Evolutionary conservation across 2,888 invertebrate species (phyloP), one percentile per base, ranked within the genome.

Genomic region (Serrognathus titanus): DNA sequence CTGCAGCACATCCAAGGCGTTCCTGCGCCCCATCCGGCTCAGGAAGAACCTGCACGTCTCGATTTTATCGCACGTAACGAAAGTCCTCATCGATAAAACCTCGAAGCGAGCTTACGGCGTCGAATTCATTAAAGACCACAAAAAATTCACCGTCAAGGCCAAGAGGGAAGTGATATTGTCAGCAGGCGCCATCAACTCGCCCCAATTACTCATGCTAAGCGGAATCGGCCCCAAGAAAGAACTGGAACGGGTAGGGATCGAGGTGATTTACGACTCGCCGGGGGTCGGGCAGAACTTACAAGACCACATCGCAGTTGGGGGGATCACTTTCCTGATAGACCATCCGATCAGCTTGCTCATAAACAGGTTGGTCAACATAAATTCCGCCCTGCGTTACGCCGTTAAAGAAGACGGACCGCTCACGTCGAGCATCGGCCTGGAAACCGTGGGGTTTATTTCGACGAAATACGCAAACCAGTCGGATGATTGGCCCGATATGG

Each of bases 401-500:
- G 80, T 94, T 36, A 85, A 87, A n/a, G 92, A 93, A 71, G 87
- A 91, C 63, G 94, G 94, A 0, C 92, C 94, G 0, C 73, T 94
- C 41, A 94, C 95, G 0, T 90, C 93, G 1, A 90, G 90, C 67
- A 84, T 94, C 20, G 94, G 93, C 0, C 80, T 95, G 56, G 95
- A 95, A 78, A 89, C 91, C 0, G 90, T 92, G 0, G 93, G 89
- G 0, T 95, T 95, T 72, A 89, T 94, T 51, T 87, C 88, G 31
- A 93, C 94, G 0, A 94, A 93, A 76, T 94, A 92, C 71, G 92
- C 92, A 0, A 94, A 94, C 71, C 81, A 86, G 52, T 83, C 87
- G 0, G 91, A 93, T 54, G 94, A 94, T 73, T 94, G 92, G 91
- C 94, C 94, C 0, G 94, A 94, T 70, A 92, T 94, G 60, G 92